phyloP scores from a whole-genome alignment of 2,797 vertebrate species.

The Mormyrus proboscirostris region DNA sequence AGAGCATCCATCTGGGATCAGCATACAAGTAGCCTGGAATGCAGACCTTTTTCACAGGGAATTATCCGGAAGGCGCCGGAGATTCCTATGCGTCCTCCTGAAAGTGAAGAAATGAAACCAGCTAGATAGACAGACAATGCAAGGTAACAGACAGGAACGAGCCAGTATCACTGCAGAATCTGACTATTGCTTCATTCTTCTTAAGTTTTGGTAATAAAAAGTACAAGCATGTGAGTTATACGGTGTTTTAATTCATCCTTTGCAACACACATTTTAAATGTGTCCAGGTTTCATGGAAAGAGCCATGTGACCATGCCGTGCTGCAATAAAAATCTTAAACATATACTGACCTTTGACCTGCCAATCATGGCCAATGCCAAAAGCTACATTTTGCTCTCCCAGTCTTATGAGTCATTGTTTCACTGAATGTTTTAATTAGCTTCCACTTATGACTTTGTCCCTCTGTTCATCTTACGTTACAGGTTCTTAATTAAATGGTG shows the following conservation, averaged over 20 bases:
- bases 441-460: conserved; percentile 31
- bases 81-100: not conserved
- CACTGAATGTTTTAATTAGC: conserved; percentile 44
- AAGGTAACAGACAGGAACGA: not conserved
- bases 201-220: not conserved
- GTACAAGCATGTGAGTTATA: not conserved
- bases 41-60: not conserved
- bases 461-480: conserved; percentile 25
- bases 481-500: not conserved
- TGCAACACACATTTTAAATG: not conserved
- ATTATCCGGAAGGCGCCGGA: not conserved
- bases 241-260: not conserved
- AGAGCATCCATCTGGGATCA: not conserved
- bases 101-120: not conserved
- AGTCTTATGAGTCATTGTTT: conserved; percentile 49
- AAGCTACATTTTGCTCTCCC: conserved; percentile 36
- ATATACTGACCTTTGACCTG: conserved; percentile 34
- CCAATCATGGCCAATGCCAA: conserved; percentile 35
- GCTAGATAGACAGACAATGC: not conserved
- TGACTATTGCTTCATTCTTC: not conserved
- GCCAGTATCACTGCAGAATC: not conserved
- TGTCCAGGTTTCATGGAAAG: not conserved
- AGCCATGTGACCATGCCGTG: not conserved
- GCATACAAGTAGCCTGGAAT: not conserved
- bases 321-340: not conserved